Base-by-base conservation (phyloP, 2,113 vertebrate genomes). In the Takifugu bimaculatus region DNA sequence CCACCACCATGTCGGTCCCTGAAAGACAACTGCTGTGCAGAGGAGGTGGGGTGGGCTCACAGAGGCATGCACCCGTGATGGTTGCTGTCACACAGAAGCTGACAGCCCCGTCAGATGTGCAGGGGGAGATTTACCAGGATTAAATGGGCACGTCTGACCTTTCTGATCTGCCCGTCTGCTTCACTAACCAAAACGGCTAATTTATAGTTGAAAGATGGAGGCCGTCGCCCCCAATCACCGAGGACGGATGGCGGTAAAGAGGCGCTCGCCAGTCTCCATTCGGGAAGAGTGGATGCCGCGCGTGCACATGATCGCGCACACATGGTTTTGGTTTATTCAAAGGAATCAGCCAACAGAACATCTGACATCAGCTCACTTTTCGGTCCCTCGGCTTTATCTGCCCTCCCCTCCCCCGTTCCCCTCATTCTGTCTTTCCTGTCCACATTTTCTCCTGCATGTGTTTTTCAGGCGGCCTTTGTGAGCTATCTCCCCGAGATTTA, bases 121-220 rank as follows among this genome's bases (percentile, higher is more conserved):
- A 78, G 71, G 78, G 81, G 75, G 85, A 80, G 80, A 77, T 82
- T 87, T 85, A 75, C 74, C 73, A 65, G 88, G 88, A 89, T 88
- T 88, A 89, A 84, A 78, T 87, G 86, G 86, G 85, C 84, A 88
- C 78, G 82, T 88, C 82, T 85, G 85, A 89, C 85, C 84, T 87
- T 83, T 89, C 82, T 87, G 85, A 88, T 88, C 85, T 69, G 68
- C 57, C 57, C 52, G 67, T 81, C 78, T 85, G 85, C 65, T 76
- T 82, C 66, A 63, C 83, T 66, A 87, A 88, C 74, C 85, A 85
- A 89, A 86, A 85, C 83, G 67, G 83, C 85, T 86, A 85, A 89
- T 88, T 85, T 88, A 48, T 71, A 85, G 82, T 85, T 88, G 80
- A 84, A 88, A 87, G 84, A 72, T 72, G 14, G 60, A 75, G 69